Percentiles rank a stretch among this genome's conserved stretches.
Evolutionary conservation across 2,888 invertebrate genomes (phyloP).

Genomic region (Lycocerus yunnanus): DNA sequence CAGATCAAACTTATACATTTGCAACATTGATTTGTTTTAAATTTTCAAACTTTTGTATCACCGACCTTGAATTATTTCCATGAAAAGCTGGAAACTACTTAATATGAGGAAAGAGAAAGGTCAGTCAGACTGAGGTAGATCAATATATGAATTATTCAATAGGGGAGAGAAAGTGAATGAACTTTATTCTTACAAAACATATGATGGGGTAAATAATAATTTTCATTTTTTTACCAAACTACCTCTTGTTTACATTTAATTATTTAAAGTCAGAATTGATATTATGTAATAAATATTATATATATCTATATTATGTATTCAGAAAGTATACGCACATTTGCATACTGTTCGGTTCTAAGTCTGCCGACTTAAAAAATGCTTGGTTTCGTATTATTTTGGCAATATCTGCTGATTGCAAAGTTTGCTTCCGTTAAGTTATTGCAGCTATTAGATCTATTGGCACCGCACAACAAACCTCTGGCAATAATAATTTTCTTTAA

Average conservation of each 20-base stretch:
- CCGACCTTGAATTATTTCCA: constrained; percentile 44
- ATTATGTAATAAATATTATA: too few relatives aligned
- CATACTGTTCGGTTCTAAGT: neutral
- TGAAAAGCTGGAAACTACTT: constrained; percentile 46
- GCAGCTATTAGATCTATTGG: neutral
- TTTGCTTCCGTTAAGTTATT: neutral
- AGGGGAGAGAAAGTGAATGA: constrained; percentile 58
- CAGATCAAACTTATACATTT: constrained; percentile 34
- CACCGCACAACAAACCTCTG: neutral
- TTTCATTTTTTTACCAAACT: neutral
- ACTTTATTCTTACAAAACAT: constrained; percentile 54
- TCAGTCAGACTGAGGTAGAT: constrained; percentile 57
- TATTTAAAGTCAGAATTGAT: neutral
- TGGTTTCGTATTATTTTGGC: neutral
- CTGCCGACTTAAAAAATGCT: neutral
- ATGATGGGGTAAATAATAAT: constrained; percentile 54
- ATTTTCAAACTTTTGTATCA: constrained; percentile 9
- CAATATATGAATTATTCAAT: constrained; percentile 59
- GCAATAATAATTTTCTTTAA: constrained; percentile 16
- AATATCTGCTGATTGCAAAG: neutral
- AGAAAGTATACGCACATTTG: neutral
- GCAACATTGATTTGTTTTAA: constrained; percentile 12
- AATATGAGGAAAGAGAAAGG: constrained; percentile 57
- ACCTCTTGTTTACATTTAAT: neutral
- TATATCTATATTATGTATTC: too few relatives aligned